These are phyloP conservation scores for Rhea americana DNA, from an alignment of 2,113 vertebrate species.

Conservation along the genomic window DNA sequence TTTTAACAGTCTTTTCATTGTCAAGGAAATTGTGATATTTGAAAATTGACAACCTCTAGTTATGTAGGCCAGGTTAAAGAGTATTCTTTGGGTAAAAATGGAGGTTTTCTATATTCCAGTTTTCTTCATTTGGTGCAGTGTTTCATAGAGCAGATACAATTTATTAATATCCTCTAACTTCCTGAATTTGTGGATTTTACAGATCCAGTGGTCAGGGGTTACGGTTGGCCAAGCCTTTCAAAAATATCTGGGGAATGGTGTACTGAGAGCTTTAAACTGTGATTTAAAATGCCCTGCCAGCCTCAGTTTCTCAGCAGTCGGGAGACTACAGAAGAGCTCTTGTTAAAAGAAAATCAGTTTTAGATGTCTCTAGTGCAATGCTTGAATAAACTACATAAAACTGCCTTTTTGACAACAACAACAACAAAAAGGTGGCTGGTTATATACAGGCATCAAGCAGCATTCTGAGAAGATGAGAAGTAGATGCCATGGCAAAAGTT, in stretches of 20 bases:
- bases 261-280: conserved; percentile 45
- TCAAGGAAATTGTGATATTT: neutral
- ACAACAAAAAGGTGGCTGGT: neutral
- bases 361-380: neutral
- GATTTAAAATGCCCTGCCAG: conserved; percentile 21
- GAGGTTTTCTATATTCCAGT: neutral
- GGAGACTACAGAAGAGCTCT: conserved; percentile 10
- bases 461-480: conserved; percentile 5
- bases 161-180: neutral
- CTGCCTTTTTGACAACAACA: neutral
- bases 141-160: neutral
- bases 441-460: neutral
- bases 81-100: neutral
- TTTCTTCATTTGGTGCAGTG: neutral
- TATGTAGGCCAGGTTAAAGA: neutral
- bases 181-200: neutral
- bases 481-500: neutral
- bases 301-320: neutral
- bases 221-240: conserved; percentile 19
- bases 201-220: neutral
- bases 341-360: conserved; percentile 41
- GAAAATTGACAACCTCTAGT: neutral
- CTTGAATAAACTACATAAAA: neutral
- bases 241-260: conserved; percentile 42
- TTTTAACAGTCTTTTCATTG: neutral